Conservation (phyloP, 2,113 vertebrate genomes). For the rat (Rattus norvegicus) region DNA sequence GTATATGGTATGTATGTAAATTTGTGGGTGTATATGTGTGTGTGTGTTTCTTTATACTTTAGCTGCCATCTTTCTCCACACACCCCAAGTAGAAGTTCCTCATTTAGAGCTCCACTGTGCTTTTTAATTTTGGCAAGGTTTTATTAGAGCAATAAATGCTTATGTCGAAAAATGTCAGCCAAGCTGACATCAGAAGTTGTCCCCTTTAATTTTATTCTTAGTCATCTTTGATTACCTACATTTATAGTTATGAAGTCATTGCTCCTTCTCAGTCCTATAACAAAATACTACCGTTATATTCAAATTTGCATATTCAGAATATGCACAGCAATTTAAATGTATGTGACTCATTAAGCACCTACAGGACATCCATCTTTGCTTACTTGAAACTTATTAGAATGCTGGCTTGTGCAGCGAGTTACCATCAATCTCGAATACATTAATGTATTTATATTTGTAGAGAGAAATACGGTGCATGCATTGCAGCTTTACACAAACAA, state of each 20-base stretch:
- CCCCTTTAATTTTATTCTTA: constrained; percentile 33
- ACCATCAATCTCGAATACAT: constrained; percentile 47
- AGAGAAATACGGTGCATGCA: not conserved
- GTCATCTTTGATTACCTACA: not conserved
- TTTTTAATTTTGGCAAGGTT: constrained; percentile 11
- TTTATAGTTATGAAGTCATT: not conserved
- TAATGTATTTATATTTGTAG: constrained; percentile 43
- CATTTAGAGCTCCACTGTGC: not conserved
- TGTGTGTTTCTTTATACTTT: not conserved
- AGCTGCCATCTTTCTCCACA: not conserved
- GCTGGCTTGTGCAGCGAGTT: not conserved
- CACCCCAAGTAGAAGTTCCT: not conserved
- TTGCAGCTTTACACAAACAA: constrained; percentile 28
- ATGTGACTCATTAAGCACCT: constrained; percentile 6
- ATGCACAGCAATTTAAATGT: not conserved
- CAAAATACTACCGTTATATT: not conserved
- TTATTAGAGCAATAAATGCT: not conserved
- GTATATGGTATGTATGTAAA: not conserved
- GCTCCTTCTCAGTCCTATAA: not conserved
- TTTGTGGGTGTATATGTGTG: not conserved
- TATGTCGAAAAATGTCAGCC: not conserved
- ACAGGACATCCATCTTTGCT: constrained; percentile 21
- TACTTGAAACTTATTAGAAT: constrained; percentile 44
- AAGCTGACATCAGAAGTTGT: not conserved
- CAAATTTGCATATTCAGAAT: not conserved